phyloP scores from a whole-genome alignment of 2,888 invertebrate species.

The Agonopterix heracliana region DNA sequence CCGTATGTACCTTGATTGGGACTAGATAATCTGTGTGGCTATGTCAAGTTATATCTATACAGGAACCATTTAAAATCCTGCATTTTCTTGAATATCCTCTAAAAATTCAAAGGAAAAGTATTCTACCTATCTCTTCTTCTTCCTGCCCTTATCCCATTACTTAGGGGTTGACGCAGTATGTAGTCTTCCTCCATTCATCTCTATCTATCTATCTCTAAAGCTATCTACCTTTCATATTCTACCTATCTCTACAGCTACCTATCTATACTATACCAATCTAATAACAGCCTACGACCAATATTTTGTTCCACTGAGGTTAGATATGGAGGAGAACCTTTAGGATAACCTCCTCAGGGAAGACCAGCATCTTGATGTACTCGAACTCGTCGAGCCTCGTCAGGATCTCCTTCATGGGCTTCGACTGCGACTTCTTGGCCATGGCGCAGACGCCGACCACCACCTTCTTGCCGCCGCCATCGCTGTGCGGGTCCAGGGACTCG shows the following conservation, averaged over 20 bases:
- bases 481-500: slow-evolving; percentile 78
- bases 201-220: too few relatives aligned
- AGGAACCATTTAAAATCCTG: too few relatives aligned
- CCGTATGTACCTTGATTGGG: too few relatives aligned
- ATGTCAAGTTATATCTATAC: too few relatives aligned
- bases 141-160: too few relatives aligned
- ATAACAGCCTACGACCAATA: slow-evolving; percentile 16
- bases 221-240: too few relatives aligned
- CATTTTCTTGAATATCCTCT: too few relatives aligned
- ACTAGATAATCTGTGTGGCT: too few relatives aligned
- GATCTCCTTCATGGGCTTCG: slow-evolving; percentile 99
- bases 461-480: slow-evolving; percentile 85
- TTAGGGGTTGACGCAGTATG: too few relatives aligned
- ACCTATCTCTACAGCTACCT: background rate
- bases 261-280: slow-evolving; percentile 6
- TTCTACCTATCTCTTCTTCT: background rate
- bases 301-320: slow-evolving; percentile 15
- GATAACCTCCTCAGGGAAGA: slow-evolving; percentile 97
- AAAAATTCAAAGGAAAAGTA: too few relatives aligned
- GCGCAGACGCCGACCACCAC: slow-evolving; percentile 99
- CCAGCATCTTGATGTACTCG: slow-evolving; percentile 95
- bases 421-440: slow-evolving; percentile 99
- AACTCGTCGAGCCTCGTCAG: slow-evolving; percentile 96
- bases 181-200: too few relatives aligned
- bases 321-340: slow-evolving; percentile 81